phyloP scores from a whole-genome alignment of 2,888 invertebrate species.

The Deilephila porcellus region DNA sequence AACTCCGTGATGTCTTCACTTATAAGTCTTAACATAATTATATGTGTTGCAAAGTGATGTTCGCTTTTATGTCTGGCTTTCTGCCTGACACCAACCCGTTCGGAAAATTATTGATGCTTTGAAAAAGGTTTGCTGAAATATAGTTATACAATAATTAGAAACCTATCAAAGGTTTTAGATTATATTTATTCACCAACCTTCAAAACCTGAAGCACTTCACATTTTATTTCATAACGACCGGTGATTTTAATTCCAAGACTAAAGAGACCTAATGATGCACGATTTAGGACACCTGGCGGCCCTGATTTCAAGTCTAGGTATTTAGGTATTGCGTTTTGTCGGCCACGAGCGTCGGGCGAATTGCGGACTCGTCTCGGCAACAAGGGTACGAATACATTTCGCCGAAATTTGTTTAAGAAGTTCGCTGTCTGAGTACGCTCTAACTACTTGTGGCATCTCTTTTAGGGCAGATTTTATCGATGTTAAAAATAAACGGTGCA shows the following conservation, averaged over 20 bases:
- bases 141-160: neutral
- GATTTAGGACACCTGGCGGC: neutral
- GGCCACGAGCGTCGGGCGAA: conserved; percentile 18
- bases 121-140: too few relatives aligned
- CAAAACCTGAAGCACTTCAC: too few relatives aligned
- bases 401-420: neutral
- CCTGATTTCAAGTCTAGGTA: conserved; percentile 13
- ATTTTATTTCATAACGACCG: too few relatives aligned
- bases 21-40: too few relatives aligned
- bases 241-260: too few relatives aligned
- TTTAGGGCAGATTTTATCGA: neutral
- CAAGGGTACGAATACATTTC: conserved; percentile 14
- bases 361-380: conserved; percentile 9
- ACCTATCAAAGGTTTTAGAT: neutral
- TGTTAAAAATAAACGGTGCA: too few relatives aligned
- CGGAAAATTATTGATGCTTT: too few relatives aligned
- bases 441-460: conserved; percentile 19
- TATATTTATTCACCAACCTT: too few relatives aligned
- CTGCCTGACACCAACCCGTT: too few relatives aligned
- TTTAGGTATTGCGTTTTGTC: conserved; percentile 22
- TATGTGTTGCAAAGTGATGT: too few relatives aligned
- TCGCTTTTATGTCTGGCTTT: too few relatives aligned
- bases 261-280: neutral
- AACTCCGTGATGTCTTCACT: too few relatives aligned
- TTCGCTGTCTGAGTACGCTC: neutral